Conservation (phyloP, 1,140 invertebrate species). For the Macrocentrus cingulum region DNA sequence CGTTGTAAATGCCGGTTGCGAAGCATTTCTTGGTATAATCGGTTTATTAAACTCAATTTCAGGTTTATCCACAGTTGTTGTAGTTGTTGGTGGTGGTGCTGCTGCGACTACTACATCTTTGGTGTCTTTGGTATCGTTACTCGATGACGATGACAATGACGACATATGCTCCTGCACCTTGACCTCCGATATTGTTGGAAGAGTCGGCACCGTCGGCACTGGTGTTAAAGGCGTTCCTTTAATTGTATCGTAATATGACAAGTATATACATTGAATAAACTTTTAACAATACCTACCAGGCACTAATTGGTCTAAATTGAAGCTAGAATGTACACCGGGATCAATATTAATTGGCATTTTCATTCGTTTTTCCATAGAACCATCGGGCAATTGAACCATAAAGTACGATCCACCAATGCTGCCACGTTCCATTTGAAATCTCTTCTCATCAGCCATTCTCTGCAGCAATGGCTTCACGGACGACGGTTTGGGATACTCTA, state of each 20-base stretch:
- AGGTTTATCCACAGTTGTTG: too few relatives aligned
- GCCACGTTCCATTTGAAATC: constrained; percentile 83
- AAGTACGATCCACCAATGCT: constrained; percentile 88
- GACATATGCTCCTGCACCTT: constrained; percentile 73
- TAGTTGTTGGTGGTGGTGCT: too few relatives aligned
- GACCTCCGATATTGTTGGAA: constrained; percentile 85
- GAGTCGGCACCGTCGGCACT: constrained; percentile 76
- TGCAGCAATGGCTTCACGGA: constrained; percentile 78
- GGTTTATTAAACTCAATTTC: constrained; percentile 56
- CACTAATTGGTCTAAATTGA: constrained; percentile 80
- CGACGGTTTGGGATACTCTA: constrained; percentile 75
- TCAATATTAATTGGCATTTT: constrained; percentile 87
- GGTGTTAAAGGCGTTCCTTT: constrained; percentile 68
- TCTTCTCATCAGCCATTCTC: constrained; percentile 88
- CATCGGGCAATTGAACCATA: constrained; percentile 86
- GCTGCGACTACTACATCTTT: constrained; percentile 35
- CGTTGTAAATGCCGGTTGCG: constrained; percentile 80
- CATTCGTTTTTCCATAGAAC: constrained; percentile 82
- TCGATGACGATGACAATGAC: too few relatives aligned
- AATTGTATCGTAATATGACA: constrained; percentile 24
- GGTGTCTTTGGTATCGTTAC: constrained; percentile 54
- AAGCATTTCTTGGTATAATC: constrained; percentile 76
- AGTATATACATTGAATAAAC: neutral
- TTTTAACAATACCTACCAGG: constrained; percentile 56
- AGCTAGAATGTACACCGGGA: constrained; percentile 90